A percentile compares a stretch with the other conserved stretches of the same genome.
Evolutionary conservation across 2,113 vertebrate species (phyloP).

Genomic region (Amia ocellicauda): DNA sequence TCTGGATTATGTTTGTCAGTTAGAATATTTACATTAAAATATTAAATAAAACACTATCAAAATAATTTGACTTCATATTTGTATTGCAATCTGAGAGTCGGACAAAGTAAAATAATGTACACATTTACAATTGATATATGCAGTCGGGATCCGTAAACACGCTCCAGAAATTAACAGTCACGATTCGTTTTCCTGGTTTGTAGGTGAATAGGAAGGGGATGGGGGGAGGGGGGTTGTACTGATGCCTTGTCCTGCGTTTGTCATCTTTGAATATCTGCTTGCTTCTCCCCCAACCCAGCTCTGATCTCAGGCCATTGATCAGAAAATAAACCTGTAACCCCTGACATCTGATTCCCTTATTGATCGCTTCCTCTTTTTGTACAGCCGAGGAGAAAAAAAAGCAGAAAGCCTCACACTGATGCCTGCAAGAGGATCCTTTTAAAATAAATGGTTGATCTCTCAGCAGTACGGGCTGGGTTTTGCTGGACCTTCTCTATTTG

Average conservation of each 20-base stretch:
- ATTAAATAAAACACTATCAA: too few relatives aligned
- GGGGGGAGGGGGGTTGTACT: slow-evolving; percentile 19
- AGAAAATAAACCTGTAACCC: slow-evolving; percentile 64
- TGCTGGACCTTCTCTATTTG: neutral
- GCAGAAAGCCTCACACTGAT: slow-evolving; percentile 41
- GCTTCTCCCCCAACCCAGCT: slow-evolving; percentile 55
- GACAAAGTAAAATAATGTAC: too few relatives aligned
- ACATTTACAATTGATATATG: too few relatives aligned
- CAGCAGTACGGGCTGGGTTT: slow-evolving; percentile 27
- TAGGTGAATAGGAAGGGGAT: neutral
- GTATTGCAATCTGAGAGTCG: too few relatives aligned
- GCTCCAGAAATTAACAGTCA: too few relatives aligned
- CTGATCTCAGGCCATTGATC: slow-evolving; percentile 71
- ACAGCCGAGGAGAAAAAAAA: slow-evolving; percentile 58
- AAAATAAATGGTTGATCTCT: slow-evolving; percentile 48
- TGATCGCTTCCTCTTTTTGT: slow-evolving; percentile 72
- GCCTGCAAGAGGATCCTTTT: slow-evolving; percentile 40
- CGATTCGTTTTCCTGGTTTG: too few relatives aligned
- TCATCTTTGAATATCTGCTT: slow-evolving; percentile 69
- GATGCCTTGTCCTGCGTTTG: slow-evolving; percentile 55
- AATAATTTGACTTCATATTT: too few relatives aligned
- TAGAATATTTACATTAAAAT: too few relatives aligned
- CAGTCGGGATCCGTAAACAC: too few relatives aligned
- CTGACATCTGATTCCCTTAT: slow-evolving; percentile 70
- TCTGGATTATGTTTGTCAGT: too few relatives aligned